Percentiles rank a stretch among this genome's conserved stretches.
phyloP scores from a whole-genome alignment of 1,140 invertebrate genomes.

The Nomia melanderi region DNA sequence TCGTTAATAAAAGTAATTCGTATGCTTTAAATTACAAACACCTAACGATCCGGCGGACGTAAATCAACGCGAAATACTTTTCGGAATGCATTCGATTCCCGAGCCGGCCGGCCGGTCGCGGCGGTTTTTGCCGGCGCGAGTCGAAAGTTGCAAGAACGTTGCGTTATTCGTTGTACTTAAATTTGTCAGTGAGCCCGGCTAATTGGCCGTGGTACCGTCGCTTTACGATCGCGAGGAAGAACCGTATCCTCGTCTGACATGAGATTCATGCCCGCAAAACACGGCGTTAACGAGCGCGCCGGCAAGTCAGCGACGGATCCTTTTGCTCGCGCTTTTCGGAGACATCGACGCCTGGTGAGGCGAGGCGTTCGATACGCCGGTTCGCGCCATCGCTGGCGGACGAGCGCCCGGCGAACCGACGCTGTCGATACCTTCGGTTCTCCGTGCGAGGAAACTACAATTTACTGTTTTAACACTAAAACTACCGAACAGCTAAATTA shows the following conservation, averaged over 20 bases:
- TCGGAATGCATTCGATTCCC: neutral
- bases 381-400: neutral
- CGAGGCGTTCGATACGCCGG: neutral
- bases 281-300: conserved; percentile 42
- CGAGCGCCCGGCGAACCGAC: too few species aligned
- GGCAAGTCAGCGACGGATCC: conserved; percentile 44
- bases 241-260: conserved; percentile 35
- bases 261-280: conserved; percentile 41
- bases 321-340: conserved; percentile 18
- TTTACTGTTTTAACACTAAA: too few species aligned
- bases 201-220: conserved; percentile 27
- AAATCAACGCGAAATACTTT: neutral
- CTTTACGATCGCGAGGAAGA: conserved; percentile 39
- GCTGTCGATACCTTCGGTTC: neutral
- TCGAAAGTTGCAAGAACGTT: neutral
- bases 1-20: neutral
- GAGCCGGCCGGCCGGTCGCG: neutral
- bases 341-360: conserved; percentile 51
- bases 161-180: conserved; percentile 8
- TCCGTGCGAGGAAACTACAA: too few species aligned
- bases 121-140: conserved; percentile 2
- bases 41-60: neutral
- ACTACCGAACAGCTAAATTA: too few species aligned
- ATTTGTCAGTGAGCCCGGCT: conserved; percentile 19
- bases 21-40: neutral